Evolutionary conservation across 2,113 vertebrate species (phyloP), one percentile per base, ranked within the genome.

Genomic region (Datnioides undecimradiatus): DNA sequence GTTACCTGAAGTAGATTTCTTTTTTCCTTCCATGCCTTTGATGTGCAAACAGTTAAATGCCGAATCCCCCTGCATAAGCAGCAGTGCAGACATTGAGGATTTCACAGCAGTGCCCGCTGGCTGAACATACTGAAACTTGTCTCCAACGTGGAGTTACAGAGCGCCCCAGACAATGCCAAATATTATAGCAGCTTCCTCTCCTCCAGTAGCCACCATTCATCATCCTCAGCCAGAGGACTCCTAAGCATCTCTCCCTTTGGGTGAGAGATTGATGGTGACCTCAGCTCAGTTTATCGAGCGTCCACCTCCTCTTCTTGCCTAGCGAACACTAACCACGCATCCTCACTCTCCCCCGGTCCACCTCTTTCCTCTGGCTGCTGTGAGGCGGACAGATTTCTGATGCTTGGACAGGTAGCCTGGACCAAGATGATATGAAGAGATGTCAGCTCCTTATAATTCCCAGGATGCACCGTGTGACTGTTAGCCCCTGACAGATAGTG

Each of bases 191-290:
- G 83, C 67, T 78, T 88, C 85, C 86, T 83, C 73, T 73, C 77
- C 59, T 62, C 34, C 58, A 21, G 62, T 54, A 41, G 45, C 48
- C 8, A 63, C n/a, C 67, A 88, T 91, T 86, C 62, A 91, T 93
- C 84, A 90, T 67, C 45, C 69, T 70, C 64, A 79, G 89, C 78
- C 82, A 75, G 58, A 79, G 49, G 59, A 68, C 62, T 83, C 65
- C n/a, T 78, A 64, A 86, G 68, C 66, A 69, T 70, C 74, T 59
- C 73, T 63, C 59, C 87, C 85, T 71, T 65, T 51, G 78, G 83
- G 52, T 76, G 76, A 74, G 75, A 88, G 88, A 92, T 87, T 90
- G 87, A 93, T 90, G 83, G 86, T 84, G 86, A 90, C 90, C 88
- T 89, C 73, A 83, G 70, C 73, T 79, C 55, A 72, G 67, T 80